Conservation (phyloP, 1,140 invertebrate genomes). For the Drosophila busckii region DNA sequence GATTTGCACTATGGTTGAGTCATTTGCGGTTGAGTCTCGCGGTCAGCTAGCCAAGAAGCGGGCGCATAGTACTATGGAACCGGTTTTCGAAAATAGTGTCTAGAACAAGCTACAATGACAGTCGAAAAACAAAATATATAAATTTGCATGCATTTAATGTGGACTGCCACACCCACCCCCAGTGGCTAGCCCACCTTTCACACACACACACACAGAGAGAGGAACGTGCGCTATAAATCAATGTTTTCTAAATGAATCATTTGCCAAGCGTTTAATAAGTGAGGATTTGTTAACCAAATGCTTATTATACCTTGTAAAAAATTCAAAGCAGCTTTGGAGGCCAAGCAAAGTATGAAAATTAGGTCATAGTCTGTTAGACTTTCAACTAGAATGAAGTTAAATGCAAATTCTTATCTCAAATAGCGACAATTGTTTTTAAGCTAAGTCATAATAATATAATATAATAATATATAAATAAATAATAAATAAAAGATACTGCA, state of each 20-base stretch:
- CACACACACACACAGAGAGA: constrained; percentile 6
- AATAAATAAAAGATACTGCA: too few species aligned
- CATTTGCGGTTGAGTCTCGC: constrained; percentile 11
- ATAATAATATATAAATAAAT: too few species aligned
- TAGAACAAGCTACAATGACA: constrained; percentile 1
- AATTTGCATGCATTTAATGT: constrained; percentile 62
- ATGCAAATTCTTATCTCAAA: too few species aligned
- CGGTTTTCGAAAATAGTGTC: constrained; percentile 26
- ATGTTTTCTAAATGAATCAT: constrained; percentile 64
- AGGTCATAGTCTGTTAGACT: too few species aligned
- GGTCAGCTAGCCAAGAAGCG: constrained; percentile 17
- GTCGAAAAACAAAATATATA: too few species aligned
- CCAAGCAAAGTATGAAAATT: too few species aligned
- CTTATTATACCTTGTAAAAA: constrained; percentile 13
- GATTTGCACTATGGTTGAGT: constrained; percentile 15
- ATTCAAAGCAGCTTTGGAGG: too few species aligned
- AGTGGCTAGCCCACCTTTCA: constrained; percentile 28
- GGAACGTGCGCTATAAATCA: constrained; percentile 61
- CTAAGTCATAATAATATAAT: too few species aligned
- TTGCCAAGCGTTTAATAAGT: constrained; percentile 57
- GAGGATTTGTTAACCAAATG: constrained; percentile 26
- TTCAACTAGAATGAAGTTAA: too few species aligned
- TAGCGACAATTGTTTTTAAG: too few species aligned
- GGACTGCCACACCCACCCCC: constrained; percentile 18
- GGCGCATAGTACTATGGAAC: too few species aligned